A percentile compares a stretch with the other conserved stretches of the same genome.
Conservation (phyloP, 2,113 vertebrate species). For the Atlantisia rogersi region DNA sequence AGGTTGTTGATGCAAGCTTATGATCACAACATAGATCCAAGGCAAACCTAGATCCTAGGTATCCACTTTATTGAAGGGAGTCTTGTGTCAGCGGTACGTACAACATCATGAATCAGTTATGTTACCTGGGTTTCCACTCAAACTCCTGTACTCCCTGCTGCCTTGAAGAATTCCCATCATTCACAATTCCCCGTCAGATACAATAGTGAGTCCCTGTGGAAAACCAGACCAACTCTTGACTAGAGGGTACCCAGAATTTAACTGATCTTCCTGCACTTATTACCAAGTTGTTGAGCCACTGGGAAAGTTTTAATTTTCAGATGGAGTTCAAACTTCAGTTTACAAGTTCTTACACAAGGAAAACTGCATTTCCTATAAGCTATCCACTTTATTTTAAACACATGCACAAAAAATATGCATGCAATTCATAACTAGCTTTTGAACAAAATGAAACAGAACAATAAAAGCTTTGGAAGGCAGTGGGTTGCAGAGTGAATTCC, state of each 20-base stretch:
- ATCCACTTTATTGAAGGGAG: not conserved
- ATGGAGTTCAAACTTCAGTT: not conserved
- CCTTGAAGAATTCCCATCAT: not conserved
- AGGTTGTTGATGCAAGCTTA: not conserved
- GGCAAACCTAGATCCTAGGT: fast-evolving
- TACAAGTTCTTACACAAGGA: not conserved
- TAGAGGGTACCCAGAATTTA: not conserved
- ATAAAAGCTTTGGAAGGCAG: not conserved
- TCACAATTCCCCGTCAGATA: not conserved
- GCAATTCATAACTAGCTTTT: not conserved
- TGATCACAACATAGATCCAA: not conserved
- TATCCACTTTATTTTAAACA: not conserved
- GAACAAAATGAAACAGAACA: not conserved
- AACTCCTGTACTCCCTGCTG: not conserved
- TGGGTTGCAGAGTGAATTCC: not conserved
- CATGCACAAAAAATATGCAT: not conserved
- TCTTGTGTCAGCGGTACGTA: not conserved
- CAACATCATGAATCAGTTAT: not conserved
- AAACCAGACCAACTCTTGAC: not conserved
- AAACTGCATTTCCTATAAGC: not conserved
- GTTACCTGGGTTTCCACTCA: not conserved
- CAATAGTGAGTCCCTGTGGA: not conserved
- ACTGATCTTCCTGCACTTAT: not conserved
- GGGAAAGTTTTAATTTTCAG: not conserved
- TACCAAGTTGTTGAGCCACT: not conserved